Percentiles rank a stretch among this genome's conserved stretches.
phyloP scores from a whole-genome alignment of 2,113 vertebrate species.

The Platycercus adscitus region DNA sequence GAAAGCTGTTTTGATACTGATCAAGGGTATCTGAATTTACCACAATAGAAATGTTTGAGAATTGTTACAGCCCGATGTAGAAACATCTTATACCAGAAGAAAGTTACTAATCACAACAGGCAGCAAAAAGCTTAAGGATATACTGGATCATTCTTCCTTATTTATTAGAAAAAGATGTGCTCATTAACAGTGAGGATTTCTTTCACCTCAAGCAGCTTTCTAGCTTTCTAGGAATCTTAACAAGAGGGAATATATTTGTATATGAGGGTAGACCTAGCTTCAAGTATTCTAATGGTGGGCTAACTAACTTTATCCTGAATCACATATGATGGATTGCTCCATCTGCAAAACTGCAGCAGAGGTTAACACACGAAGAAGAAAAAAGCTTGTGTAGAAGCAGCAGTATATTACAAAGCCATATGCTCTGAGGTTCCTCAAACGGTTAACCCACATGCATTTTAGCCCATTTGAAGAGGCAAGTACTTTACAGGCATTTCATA shows the following conservation, averaged over 20 bases:
- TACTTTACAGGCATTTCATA: neutral
- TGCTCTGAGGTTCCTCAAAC: neutral
- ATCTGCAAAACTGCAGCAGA: neutral
- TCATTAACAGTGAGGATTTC: neutral
- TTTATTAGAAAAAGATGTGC: neutral
- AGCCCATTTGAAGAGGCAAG: neutral
- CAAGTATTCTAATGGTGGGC: neutral
- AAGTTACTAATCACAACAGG: neutral
- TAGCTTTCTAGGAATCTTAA: neutral
- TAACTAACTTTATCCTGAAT: neutral
- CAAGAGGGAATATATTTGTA: neutral
- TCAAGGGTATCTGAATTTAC: neutral
- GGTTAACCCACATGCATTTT: neutral
- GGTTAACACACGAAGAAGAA: neutral
- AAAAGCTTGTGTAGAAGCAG: neutral
- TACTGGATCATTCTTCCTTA: neutral
- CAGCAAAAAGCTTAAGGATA: neutral
- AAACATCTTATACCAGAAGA: neutral
- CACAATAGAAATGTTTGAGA: neutral
- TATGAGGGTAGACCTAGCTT: neutral
- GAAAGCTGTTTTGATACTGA: neutral
- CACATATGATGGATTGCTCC: neutral
- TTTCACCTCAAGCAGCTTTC: neutral
- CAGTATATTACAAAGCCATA: neutral
- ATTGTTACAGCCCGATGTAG: neutral